Conservation (phyloP, 2,797 vertebrate genomes). For the Pelodytes ibericus region DNA sequence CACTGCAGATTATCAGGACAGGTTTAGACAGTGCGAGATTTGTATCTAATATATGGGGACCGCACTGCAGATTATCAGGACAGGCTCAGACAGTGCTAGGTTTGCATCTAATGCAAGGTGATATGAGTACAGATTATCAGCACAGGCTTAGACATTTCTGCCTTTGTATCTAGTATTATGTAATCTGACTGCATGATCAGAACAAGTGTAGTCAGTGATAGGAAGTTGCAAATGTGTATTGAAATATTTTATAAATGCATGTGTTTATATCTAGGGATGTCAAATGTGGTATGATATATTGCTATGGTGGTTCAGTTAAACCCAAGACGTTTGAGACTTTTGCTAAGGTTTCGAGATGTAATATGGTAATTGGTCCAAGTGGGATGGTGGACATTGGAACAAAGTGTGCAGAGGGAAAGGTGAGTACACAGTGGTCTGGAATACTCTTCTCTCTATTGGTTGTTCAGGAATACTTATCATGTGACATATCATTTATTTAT, state of each 20-base stretch:
- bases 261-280: conserved; percentile 8
- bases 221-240: no score
- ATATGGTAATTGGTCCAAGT: conserved; percentile 60
- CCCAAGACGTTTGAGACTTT: conserved; percentile 73
- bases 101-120: not conserved
- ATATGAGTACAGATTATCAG: no score
- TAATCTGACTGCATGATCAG: no score
- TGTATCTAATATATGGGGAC: no score
- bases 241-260: no score
- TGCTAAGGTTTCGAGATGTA: conserved; percentile 71
- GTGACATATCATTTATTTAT: no score
- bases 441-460: no score
- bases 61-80: not conserved
- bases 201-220: no score
- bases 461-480: no score
- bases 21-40: not conserved
- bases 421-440: conserved; percentile 64
- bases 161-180: no score
- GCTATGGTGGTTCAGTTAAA: conserved; percentile 63
- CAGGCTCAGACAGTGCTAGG: not conserved
- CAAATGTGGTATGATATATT: conserved; percentile 88
- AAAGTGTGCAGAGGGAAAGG: conserved; percentile 81
- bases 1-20: not conserved
- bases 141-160: no score
- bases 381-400: conserved; percentile 84